Evolutionary conservation across 1,140 invertebrate species (phyloP), one percentile per base, ranked within the genome.

Genomic region (Tetramorium parvispinum): DNA sequence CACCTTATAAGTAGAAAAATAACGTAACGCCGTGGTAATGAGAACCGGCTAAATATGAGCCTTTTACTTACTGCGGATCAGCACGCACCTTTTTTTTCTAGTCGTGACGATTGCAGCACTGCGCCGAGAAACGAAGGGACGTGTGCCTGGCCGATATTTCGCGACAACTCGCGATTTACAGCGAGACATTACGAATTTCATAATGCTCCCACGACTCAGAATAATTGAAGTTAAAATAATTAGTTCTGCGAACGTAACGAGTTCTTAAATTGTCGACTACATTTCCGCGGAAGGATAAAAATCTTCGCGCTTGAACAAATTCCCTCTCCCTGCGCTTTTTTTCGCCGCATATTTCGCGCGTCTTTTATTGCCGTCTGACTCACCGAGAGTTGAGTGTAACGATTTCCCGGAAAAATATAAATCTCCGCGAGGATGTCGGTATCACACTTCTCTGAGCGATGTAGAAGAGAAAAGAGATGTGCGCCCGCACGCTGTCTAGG

Each of bases 61-160:
- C 79, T 75, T 75, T 83, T 83, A 53, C 27, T 75, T 83, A 75
- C 63, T 81, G 63, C 53, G 68, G 53, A 49, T 59, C 53, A 83
- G 79, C 79, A 83, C 79, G 79, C 79, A 83, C 53, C 13, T 83
- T 53, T 68, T 78, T 65, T 37, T 51, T 66, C 13, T 75, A 75
- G 68, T 46, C 66, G 79, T 73, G 66, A 82, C 37, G 51, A 59
- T 59, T 73, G 79, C 66, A 82, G 79, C 79, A 82, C 66, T 82
- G 40, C 51, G 78, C 66, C n/a, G 53, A 73, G 21, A 57, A 32
- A 6, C 63, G 40, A 65, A 16, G 43, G 55, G 65, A 81, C 70
- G 66, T 82, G 18, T 24, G 68, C 53, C 79, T 75, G 79, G 79
- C 68, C 79, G 79, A 83, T 83, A 75, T 83, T 83, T 83, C 68